Percentiles rank a stretch among this genome's conserved stretches.
Conservation (phyloP, 2,888 invertebrate species). For the Neocrepidodera transversa region DNA sequence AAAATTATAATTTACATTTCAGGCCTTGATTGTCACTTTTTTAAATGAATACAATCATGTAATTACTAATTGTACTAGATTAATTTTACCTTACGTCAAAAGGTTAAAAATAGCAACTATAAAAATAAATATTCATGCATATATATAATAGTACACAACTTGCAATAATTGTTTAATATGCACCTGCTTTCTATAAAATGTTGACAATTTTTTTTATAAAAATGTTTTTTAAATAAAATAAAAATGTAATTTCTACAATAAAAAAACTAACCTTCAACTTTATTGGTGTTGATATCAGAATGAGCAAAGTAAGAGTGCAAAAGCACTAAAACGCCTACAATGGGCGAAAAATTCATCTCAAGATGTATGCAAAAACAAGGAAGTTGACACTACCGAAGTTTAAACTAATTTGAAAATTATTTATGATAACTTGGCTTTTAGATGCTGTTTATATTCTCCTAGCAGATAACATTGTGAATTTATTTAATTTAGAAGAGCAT, state of each 20-base stretch:
- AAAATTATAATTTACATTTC: not conserved
- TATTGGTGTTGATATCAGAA: not conserved
- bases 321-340: slow-evolving; percentile 7
- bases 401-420: slow-evolving; percentile 50
- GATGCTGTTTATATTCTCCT: slow-evolving; percentile 48
- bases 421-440: slow-evolving; percentile 49
- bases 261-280: slow-evolving; percentile 4
- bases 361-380: slow-evolving; percentile 34
- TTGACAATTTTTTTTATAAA: too few relatives aligned
- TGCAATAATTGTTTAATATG: too few relatives aligned
- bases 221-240: too few relatives aligned
- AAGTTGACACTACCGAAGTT: slow-evolving; percentile 44
- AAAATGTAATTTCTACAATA: too few relatives aligned
- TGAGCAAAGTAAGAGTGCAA: not conserved
- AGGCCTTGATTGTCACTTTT: not conserved
- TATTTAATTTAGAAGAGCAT: not conserved
- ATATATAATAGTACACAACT: too few relatives aligned
- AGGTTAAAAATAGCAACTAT: not conserved
- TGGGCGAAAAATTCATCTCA: slow-evolving; percentile 10
- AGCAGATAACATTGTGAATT: slow-evolving; percentile 48
- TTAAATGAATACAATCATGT: not conserved
- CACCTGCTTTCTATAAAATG: too few relatives aligned
- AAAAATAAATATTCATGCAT: not conserved
- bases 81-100: not conserved
- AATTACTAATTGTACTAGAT: not conserved